phyloP scores from a whole-genome alignment of 2,888 invertebrate genomes.

The Protonemura montana region DNA sequence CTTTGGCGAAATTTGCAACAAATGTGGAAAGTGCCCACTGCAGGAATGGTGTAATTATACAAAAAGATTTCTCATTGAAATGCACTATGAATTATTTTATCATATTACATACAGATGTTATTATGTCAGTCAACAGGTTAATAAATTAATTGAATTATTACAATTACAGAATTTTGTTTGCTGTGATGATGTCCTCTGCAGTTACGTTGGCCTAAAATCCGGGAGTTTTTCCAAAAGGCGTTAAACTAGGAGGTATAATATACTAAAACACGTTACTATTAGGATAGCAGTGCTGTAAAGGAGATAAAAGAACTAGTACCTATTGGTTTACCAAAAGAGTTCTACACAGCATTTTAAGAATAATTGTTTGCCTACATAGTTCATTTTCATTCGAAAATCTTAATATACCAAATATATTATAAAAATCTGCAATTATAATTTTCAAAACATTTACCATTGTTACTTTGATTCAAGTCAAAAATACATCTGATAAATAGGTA shows the following conservation, averaged over 20 bases:
- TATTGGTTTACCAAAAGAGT: slow-evolving; percentile 28
- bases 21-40: background rate
- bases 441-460: slow-evolving; percentile 41
- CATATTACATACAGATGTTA: background rate
- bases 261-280: slow-evolving; percentile 39
- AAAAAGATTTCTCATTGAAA: background rate
- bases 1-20: background rate
- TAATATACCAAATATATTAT: slow-evolving; percentile 47
- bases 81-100: background rate
- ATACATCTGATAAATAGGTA: slow-evolving; percentile 41
- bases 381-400: slow-evolving; percentile 41
- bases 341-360: slow-evolving; percentile 41
- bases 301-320: slow-evolving; percentile 38
- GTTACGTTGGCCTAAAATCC: background rate
- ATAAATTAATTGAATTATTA: background rate
- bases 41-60: background rate
- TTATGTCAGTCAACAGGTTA: background rate
- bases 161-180: background rate
- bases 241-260: slow-evolving; percentile 7
- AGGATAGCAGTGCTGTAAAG: slow-evolving; percentile 47
- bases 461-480: slow-evolving; percentile 41
- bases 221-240: slow-evolving; percentile 13
- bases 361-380: slow-evolving; percentile 42
- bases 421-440: slow-evolving; percentile 48
- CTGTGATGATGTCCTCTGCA: background rate